These are phyloP conservation scores for Xestia c-nigrum DNA, from an alignment of 2,888 invertebrate genomes.

Conservation along the genomic window DNA sequence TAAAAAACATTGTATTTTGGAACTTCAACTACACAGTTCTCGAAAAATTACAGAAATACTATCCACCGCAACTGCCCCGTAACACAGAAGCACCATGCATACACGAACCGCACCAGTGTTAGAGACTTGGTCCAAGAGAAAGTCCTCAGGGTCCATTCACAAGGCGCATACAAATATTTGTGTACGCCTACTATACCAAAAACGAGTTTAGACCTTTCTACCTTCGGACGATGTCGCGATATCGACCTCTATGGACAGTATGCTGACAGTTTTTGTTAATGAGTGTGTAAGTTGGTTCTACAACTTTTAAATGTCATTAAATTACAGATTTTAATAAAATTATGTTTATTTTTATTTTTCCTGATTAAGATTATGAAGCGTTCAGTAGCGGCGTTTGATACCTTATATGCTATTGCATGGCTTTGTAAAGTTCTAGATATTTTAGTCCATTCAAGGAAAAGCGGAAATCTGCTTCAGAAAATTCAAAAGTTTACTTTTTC, in stretches of 20 bases:
- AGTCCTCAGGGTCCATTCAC: conserved; percentile 89
- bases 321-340: conserved; percentile 27
- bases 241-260: conserved; percentile 66
- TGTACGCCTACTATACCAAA: conserved; percentile 86
- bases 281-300: conserved; percentile 24
- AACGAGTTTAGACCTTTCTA: conserved; percentile 88
- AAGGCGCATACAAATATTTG: conserved; percentile 90
- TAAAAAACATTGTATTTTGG: not conserved
- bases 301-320: conserved; percentile 9
- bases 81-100: conserved; percentile 66
- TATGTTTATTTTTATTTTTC: conserved; percentile 2
- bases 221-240: conserved; percentile 74
- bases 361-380: not conserved
- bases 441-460: not conserved
- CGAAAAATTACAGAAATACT: conserved; percentile 19
- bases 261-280: conserved; percentile 56
- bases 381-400: not conserved
- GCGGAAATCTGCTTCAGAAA: not conserved
- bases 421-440: not conserved
- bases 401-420: not conserved
- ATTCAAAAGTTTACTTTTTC: not conserved
- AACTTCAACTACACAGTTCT: not conserved
- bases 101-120: conserved; percentile 76
- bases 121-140: conserved; percentile 86
- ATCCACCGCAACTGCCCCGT: conserved; percentile 33